These are phyloP conservation scores for Neocrepidodera transversa DNA, from an alignment of 2,888 invertebrate species.

Conservation along the genomic window DNA sequence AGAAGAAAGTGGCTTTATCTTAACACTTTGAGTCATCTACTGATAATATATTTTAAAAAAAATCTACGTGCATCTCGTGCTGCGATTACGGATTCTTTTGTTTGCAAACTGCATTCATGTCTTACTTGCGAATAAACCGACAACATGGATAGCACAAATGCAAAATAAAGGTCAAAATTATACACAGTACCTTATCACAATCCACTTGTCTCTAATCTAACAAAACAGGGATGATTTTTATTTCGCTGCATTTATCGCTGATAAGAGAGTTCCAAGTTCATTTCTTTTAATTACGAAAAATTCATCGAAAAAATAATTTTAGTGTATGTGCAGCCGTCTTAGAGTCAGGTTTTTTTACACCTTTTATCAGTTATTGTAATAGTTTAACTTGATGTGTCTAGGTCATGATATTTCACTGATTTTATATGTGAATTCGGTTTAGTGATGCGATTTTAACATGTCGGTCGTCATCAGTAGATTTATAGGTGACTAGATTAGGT, in stretches of 20 bases:
- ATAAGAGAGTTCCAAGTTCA: slow-evolving; percentile 55
- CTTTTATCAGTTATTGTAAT: slow-evolving; percentile 24
- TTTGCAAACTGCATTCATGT: no score
- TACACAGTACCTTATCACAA: slow-evolving; percentile 39
- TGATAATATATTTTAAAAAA: no score
- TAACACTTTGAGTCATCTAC: no score
- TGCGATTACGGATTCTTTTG: no score
- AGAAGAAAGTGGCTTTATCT: no score
- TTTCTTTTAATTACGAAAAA: slow-evolving; percentile 39
- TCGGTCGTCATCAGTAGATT: not conserved
- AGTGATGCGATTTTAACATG: not conserved
- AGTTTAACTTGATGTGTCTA: slow-evolving; percentile 20
- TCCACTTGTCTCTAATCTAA: slow-evolving; percentile 48
- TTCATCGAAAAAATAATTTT: slow-evolving; percentile 46
- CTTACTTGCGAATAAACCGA: no score
- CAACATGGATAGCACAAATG: no score
- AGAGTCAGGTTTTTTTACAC: slow-evolving; percentile 29
- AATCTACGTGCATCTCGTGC: no score
- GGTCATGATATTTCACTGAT: slow-evolving; percentile 24
- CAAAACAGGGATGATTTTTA: slow-evolving; percentile 51
- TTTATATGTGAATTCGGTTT: not conserved
- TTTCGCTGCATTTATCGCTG: slow-evolving; percentile 46
- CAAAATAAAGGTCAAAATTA: slow-evolving; percentile 15
- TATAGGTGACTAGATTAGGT: not conserved
- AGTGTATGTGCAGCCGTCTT: slow-evolving; percentile 36